Conservation (phyloP, 23 tunicate species). For the Botrylloides violaceus region DNA sequence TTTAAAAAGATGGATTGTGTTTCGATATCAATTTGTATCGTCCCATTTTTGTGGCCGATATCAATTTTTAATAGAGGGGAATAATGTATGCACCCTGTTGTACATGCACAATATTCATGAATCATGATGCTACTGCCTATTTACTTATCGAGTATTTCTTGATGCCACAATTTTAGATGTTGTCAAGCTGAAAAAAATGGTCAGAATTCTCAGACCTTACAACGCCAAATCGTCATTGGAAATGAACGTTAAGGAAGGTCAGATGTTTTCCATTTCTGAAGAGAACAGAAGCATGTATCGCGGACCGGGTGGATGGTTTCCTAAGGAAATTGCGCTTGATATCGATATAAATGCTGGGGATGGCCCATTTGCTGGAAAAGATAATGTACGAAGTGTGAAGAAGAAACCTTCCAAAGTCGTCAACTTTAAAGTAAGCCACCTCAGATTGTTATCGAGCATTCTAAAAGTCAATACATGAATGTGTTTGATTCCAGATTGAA, state of each 20-base stretch:
- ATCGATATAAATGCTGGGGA: neutral
- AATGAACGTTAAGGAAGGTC: constrained; percentile 66
- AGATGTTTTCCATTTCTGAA: constrained; percentile 34
- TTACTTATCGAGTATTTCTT: too few relatives aligned
- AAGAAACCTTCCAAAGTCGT: neutral
- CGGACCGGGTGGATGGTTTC: constrained; percentile 93
- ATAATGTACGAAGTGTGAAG: neutral
- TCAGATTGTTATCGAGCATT: too few relatives aligned
- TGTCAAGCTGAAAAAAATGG: constrained; percentile 47
- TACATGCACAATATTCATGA: too few relatives aligned
- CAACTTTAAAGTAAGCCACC: neutral
- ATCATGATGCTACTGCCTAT: too few relatives aligned
- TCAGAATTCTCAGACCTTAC: constrained; percentile 44
- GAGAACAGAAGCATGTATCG: constrained; percentile 35
- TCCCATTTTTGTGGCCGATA: too few relatives aligned
- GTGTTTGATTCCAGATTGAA: neutral
- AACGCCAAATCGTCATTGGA: constrained; percentile 45
- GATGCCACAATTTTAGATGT: constrained; percentile 43
- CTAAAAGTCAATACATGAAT: too few relatives aligned
- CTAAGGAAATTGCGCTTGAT: constrained; percentile 28
- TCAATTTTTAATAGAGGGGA: too few relatives aligned
- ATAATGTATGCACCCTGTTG: too few relatives aligned
- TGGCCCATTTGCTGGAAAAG: neutral
- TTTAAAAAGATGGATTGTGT: too few relatives aligned
- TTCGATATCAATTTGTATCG: too few relatives aligned